phyloP scores from a whole-genome alignment of 2,113 vertebrate species.

The Eptesicus fuscus region DNA sequence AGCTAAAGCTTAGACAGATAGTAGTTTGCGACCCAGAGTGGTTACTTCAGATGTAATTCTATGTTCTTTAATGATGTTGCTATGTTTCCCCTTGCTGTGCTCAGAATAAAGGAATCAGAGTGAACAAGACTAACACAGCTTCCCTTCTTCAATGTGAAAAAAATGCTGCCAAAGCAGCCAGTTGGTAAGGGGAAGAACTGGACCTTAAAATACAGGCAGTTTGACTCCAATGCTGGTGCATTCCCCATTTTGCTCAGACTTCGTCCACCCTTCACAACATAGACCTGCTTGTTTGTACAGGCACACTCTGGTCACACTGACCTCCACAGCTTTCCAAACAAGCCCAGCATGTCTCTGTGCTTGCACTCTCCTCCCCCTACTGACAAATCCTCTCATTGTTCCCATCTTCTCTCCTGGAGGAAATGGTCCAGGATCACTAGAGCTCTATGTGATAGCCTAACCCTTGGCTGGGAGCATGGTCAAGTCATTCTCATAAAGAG shows the following conservation, averaged over 20 bases:
- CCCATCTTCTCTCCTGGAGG: neutral
- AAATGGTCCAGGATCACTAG: neutral
- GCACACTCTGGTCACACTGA: fast-evolving
- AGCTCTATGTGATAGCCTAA: neutral
- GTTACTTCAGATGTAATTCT: neutral
- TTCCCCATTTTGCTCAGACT: neutral
- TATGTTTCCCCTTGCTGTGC: neutral
- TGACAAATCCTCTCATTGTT: neutral
- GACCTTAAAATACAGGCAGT: neutral
- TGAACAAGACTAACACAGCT: neutral
- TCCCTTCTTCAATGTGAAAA: neutral
- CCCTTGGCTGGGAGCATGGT: fast-evolving
- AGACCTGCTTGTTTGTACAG: neutral
- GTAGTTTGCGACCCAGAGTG: neutral
- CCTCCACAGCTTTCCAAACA: neutral
- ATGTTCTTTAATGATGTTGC: neutral
- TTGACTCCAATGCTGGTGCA: neutral
- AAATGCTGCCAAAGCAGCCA: neutral
- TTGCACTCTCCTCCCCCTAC: neutral
- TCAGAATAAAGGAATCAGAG: neutral
- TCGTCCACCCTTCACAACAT: neutral
- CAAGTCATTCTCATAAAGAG: neutral
- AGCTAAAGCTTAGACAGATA: neutral
- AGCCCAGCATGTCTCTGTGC: fast-evolving
- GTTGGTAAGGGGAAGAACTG: neutral